These are phyloP conservation scores for Lethrus apterus DNA, from an alignment of 1,140 invertebrate genomes.

Conservation along the genomic window DNA sequence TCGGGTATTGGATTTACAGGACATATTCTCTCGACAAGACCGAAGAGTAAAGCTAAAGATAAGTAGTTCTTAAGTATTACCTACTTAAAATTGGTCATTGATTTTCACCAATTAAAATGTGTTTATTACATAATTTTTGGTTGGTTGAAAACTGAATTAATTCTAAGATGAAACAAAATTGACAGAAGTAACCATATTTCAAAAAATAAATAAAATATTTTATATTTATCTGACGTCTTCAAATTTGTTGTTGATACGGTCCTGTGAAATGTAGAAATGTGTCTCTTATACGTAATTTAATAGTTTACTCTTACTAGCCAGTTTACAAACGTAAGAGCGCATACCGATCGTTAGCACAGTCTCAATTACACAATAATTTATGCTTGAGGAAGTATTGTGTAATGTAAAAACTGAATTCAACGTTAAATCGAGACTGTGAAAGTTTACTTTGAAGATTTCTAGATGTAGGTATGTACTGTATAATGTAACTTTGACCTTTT, in stretches of 20 bases:
- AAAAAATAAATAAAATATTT: background rate
- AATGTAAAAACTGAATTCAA: too few relatives aligned
- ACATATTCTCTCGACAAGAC: constrained; percentile 56
- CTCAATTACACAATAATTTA: background rate
- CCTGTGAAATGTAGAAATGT: too few relatives aligned
- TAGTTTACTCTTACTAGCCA: too few relatives aligned
- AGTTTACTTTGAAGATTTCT: background rate
- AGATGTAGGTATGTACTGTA: background rate
- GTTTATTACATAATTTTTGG: too few relatives aligned
- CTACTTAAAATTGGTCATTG: background rate
- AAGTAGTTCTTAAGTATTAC: background rate
- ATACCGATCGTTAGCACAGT: too few relatives aligned
- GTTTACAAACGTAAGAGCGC: too few relatives aligned
- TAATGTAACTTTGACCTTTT: background rate
- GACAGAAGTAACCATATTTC: background rate
- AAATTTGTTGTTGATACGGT: too few relatives aligned
- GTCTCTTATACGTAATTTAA: too few relatives aligned
- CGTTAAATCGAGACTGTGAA: background rate
- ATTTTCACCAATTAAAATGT: background rate
- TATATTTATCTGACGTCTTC: background rate
- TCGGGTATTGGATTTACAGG: constrained; percentile 56
- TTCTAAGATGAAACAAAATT: too few relatives aligned
- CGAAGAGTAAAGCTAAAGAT: constrained; percentile 40
- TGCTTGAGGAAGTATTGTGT: too few relatives aligned
- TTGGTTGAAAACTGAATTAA: too few relatives aligned